Evolutionary conservation across 2,113 vertebrate species (phyloP).

Genomic region (Phyllopteryx taeniolatus): DNA sequence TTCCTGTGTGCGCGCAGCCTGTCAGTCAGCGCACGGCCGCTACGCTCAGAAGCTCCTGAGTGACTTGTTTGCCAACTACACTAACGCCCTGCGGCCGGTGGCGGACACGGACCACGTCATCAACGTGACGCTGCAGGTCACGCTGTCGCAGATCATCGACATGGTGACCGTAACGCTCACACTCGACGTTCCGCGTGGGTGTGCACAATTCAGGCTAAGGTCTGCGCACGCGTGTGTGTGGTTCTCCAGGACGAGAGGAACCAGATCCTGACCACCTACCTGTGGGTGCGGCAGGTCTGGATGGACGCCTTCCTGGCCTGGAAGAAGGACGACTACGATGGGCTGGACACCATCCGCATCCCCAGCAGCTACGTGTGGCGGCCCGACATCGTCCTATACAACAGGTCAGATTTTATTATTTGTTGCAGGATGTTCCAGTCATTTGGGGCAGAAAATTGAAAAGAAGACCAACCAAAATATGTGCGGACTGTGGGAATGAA

Average conservation of each 20-base stretch:
- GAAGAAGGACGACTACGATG: conserved; percentile 82
- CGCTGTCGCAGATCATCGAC: conserved; percentile 91
- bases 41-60: conserved; percentile 81
- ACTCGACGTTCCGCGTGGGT: neutral
- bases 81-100: conserved; percentile 83
- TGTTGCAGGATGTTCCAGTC: neutral
- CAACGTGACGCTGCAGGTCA: conserved; percentile 88
- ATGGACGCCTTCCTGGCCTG: conserved; percentile 82
- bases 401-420: conserved; percentile 73
- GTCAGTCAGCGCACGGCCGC: conserved; percentile 74
- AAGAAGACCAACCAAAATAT: too few relatives aligned
- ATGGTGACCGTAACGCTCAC: conserved; percentile 72
- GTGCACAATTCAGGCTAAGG: neutral
- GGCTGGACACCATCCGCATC: conserved; percentile 84
- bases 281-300: conserved; percentile 92
- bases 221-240: neutral
- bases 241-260: conserved; percentile 67
- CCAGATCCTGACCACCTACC: conserved; percentile 75
- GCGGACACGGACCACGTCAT: conserved; percentile 84
- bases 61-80: conserved; percentile 85
- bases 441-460: neutral
- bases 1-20: conserved; percentile 55
- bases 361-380: conserved; percentile 88
- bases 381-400: conserved; percentile 89
- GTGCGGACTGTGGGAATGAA: too few relatives aligned